phyloP scores from a whole-genome alignment of 2,797 vertebrate genomes.

The Yasuhikotakia modesta region DNA sequence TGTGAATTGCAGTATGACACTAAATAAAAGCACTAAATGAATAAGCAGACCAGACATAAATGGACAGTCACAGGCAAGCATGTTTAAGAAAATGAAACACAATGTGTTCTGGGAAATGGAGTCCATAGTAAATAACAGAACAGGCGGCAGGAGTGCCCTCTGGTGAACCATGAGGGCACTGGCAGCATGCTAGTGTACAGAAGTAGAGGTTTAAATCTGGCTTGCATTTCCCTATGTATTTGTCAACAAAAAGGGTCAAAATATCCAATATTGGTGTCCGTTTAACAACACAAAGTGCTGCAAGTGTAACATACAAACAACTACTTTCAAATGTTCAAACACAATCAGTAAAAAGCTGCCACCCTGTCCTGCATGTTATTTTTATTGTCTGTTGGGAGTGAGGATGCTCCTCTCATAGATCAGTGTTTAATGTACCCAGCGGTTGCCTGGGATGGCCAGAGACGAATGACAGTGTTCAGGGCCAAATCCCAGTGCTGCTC shows the following conservation, averaged over 20 bases:
- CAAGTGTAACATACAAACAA: slow-evolving; percentile 5
- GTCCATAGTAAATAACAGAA: too few species aligned
- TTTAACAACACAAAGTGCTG: neutral
- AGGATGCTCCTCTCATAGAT: slow-evolving; percentile 63
- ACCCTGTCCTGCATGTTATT: slow-evolving; percentile 17
- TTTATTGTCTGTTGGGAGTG: slow-evolving; percentile 22
- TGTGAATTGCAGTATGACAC: too few species aligned
- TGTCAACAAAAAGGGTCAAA: slow-evolving; percentile 7
- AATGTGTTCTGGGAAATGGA: too few species aligned
- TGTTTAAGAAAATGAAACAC: too few species aligned
- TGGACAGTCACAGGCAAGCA: too few species aligned
- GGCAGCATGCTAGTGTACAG: too few species aligned
- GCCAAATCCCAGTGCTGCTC: slow-evolving; percentile 66
- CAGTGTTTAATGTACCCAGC: slow-evolving; percentile 70
- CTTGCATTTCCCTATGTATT: neutral
- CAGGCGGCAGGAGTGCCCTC: too few species aligned
- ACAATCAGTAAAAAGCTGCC: slow-evolving; percentile 8
- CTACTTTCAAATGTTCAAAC: neutral
- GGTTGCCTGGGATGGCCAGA: slow-evolving; percentile 59
- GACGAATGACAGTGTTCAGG: slow-evolving; percentile 75
- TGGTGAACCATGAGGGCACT: too few species aligned
- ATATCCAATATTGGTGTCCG: neutral
- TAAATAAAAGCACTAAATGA: too few species aligned
- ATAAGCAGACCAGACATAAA: too few species aligned
- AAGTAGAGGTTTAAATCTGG: neutral